Percentiles rank a stretch among this genome's conserved stretches.
Evolutionary conservation across 2,113 vertebrate genomes (phyloP).

Genomic region (Spea bombifrons): DNA sequence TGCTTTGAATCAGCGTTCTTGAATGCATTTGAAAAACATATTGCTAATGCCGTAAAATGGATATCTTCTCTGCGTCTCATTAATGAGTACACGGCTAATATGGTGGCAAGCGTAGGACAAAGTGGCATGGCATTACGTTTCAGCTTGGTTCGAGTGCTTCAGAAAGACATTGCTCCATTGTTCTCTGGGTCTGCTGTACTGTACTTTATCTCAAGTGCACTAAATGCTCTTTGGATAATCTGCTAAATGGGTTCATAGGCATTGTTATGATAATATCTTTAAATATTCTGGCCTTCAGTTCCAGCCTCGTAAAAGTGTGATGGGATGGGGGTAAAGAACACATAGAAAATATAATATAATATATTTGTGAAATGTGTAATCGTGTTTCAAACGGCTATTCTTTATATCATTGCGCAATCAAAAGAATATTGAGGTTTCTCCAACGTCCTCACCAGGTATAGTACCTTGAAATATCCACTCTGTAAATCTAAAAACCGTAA

Average conservation of each 20-base stretch:
- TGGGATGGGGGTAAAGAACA: slow-evolving; percentile 15
- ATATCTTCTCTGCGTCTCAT: slow-evolving; percentile 14
- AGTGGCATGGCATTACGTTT: slow-evolving; percentile 6
- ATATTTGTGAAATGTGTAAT: slow-evolving; percentile 2
- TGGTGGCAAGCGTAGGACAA: slow-evolving; percentile 6
- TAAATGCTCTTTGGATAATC: slow-evolving; percentile 35
- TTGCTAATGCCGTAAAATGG: slow-evolving; percentile 36
- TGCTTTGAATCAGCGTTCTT: slow-evolving; percentile 36
- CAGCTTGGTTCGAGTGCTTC: slow-evolving; percentile 12
- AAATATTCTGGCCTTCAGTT: slow-evolving; percentile 27
- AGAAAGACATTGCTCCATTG: slow-evolving; percentile 23
- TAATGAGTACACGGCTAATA: slow-evolving; percentile 4
- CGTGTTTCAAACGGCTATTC: neutral
- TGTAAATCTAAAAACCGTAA: slow-evolving; percentile 11
- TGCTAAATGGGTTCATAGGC: slow-evolving; percentile 30
- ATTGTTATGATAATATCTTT: slow-evolving; percentile 43
- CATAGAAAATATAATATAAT: slow-evolving; percentile 11
- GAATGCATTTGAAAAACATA: slow-evolving; percentile 7
- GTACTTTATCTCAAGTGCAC: slow-evolving; percentile 24
- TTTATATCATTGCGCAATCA: slow-evolving; percentile 15
- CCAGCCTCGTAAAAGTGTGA: neutral
- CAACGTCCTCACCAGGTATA: slow-evolving; percentile 20
- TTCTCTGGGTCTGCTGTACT: slow-evolving; percentile 16
- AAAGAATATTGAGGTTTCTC: slow-evolving; percentile 24
- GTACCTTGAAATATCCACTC: slow-evolving; percentile 20